Evolutionary conservation across 1,140 invertebrate genomes (phyloP), one percentile per base, ranked within the genome.

Genomic region (Dendrolimus kikuchii): DNA sequence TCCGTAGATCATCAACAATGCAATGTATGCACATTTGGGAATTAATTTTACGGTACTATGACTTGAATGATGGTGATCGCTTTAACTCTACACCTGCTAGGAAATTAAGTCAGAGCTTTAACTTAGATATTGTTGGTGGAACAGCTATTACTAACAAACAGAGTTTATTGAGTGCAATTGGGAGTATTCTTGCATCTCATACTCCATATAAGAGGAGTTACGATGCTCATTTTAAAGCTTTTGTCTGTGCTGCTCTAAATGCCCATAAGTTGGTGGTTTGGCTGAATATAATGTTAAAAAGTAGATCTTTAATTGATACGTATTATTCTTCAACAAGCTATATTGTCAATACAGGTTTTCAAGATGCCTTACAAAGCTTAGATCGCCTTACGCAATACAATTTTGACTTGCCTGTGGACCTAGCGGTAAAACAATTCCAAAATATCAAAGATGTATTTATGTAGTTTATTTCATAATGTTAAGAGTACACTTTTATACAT

Each of bases 141-240:
- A 93, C 92, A 47, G 91, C 93, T 42, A 91, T 94, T 38, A 98
- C 96, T 10, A 94, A 95, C 56, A 99, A 98, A 77, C 97, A 97
- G 81, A 95, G 94, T 66, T 90, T 99, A 62, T 86, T 99, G 38
- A 94, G 94, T 64, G 93, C 95, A 44, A 96, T 99, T 64, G 96
- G 97, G 40, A 96, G 94, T 63, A 98, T 99, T 52, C 91, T 98
- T 48, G 90, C 93, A 23, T 95, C 95, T 23, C 98, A 99, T 87
- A 92, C 91, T 7, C 94, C 93, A 0, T 96, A 98, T 59, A 98
- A 98, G 81, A 90, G 98, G 73, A 98, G 95, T 71, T 94, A 92
- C 64, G 98, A 99, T 88, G 95, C 98, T 5, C 97, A 99, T 87
- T 99, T 99, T 76, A 99, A 99, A 88, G 98, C 98, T 10, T 98